phyloP scores from a whole-genome alignment of 1,140 invertebrate genomes.

The Radopholus similis region DNA sequence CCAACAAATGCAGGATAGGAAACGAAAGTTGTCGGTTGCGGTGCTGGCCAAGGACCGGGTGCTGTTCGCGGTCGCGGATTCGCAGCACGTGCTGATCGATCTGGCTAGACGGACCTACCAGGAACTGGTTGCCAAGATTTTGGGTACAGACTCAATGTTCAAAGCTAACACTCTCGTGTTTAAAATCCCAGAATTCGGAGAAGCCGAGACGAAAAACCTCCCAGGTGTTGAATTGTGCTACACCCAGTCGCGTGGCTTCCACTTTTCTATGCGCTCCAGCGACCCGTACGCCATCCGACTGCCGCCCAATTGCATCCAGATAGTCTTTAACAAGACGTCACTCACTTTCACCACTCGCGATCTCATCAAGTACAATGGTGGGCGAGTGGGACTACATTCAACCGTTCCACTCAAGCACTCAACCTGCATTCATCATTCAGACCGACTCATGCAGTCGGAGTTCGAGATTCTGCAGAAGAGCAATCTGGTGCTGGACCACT shows the following conservation, averaged over 20 bases:
- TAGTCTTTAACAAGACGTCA: conserved; percentile 38
- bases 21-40: conserved; percentile 25
- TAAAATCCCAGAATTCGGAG: conserved; percentile 28
- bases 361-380: conserved; percentile 45
- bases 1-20: conserved; percentile 1
- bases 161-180: no score
- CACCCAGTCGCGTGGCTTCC: conserved; percentile 36
- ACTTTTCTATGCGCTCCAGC: conserved; percentile 26
- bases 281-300: conserved; percentile 26
- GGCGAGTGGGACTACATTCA: background rate
- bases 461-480: conserved; percentile 34
- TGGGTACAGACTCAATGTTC: no score
- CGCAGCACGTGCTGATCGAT: conserved; percentile 28
- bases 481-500: conserved; percentile 32
- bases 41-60: conserved; percentile 27
- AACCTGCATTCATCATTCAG: conserved; percentile 14
- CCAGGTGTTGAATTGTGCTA: conserved; percentile 15
- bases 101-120: conserved; percentile 32
- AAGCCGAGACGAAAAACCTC: conserved; percentile 9
- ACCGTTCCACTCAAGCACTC: background rate
- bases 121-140: conserved; percentile 32
- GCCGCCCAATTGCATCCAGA: conserved; percentile 36
- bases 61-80: conserved; percentile 25
- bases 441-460: conserved; percentile 32
- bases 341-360: conserved; percentile 45